Percentiles rank a stretch among this genome's conserved stretches.
Evolutionary conservation across 2,888 invertebrate genomes (phyloP).

Genomic region (Heteromurus nitidus): DNA sequence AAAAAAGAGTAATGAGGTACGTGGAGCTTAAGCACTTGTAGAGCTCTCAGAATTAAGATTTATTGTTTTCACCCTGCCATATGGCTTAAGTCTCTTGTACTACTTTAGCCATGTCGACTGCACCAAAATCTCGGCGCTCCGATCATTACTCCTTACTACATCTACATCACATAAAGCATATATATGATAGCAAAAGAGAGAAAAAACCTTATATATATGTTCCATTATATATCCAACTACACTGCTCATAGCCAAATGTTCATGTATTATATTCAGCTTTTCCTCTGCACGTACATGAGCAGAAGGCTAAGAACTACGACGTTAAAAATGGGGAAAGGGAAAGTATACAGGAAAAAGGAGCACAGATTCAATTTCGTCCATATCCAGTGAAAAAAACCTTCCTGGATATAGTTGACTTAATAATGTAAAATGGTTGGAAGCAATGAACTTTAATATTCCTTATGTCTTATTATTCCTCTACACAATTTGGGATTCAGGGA

Average conservation of each 20-base stretch:
- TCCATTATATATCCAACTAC: no score
- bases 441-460: constrained; percentile 5
- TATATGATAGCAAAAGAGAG: no score
- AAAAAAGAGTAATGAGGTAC: constrained; percentile 66
- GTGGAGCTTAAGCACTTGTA: constrained; percentile 70
- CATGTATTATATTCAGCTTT: not conserved
- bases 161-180: not conserved
- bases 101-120: constrained; percentile 8
- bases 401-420: not conserved
- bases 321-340: no score
- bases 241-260: no score
- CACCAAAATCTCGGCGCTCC: constrained; percentile 43
- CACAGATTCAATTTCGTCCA: not conserved
- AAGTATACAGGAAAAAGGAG: not conserved
- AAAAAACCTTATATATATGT: no score
- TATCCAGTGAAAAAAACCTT: not conserved
- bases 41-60: constrained; percentile 72
- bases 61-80: constrained; percentile 69
- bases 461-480: constrained; percentile 12
- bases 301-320: no score
- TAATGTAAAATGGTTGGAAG: constrained; percentile 11
- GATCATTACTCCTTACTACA: constrained; percentile 45
- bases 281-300: not conserved
- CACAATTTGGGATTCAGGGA: no score
- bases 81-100: constrained; percentile 61